Percentiles rank a stretch among this genome's conserved stretches.
These are phyloP conservation scores for Drosophila helvetica DNA, from an alignment of 2,888 invertebrate genomes.

Conservation along the genomic window DNA sequence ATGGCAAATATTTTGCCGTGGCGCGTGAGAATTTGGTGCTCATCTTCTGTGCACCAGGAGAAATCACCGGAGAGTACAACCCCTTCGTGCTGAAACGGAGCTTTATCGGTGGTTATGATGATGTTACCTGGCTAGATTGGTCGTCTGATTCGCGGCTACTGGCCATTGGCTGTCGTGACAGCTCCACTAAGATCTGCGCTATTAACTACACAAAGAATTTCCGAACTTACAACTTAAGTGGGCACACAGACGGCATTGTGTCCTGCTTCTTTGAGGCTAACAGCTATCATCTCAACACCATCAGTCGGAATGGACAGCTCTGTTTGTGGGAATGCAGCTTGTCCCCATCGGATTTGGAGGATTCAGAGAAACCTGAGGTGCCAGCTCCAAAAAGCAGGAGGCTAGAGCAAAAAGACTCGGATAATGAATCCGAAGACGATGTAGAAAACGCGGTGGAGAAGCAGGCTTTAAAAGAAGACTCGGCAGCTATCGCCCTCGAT, in stretches of 20 bases:
- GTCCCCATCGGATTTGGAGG: conserved; percentile 87
- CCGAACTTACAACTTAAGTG: conserved; percentile 90
- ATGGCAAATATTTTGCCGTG: conserved; percentile 96
- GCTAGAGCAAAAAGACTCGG: conserved; percentile 84
- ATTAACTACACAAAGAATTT: conserved; percentile 91
- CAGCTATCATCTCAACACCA: conserved; percentile 92
- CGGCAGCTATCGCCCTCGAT: conserved; percentile 80
- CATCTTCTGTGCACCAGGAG: conserved; percentile 93
- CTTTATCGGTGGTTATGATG: conserved; percentile 92
- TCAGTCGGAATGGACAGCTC: conserved; percentile 91
- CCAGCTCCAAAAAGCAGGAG: conserved; percentile 43
- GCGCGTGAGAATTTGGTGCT: conserved; percentile 94
- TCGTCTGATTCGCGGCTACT: conserved; percentile 94
- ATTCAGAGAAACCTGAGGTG: conserved; percentile 3
- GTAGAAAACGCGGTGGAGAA: conserved; percentile 83
- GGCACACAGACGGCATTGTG: conserved; percentile 93
- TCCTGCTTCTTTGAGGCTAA: conserved; percentile 94
- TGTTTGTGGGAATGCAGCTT: conserved; percentile 93
- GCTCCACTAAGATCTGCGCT: conserved; percentile 92
- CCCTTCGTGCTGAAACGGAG: conserved; percentile 94
- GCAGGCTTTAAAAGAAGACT: conserved; percentile 26
- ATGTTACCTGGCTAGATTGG: conserved; percentile 95
- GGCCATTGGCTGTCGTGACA: conserved; percentile 96
- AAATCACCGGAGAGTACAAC: conserved; percentile 92
- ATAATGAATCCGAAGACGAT: conserved; percentile 90